Evolutionary conservation across 2,113 vertebrate species (phyloP), one percentile per base, ranked within the genome.

Genomic region (Eulemur rufifrons): DNA sequence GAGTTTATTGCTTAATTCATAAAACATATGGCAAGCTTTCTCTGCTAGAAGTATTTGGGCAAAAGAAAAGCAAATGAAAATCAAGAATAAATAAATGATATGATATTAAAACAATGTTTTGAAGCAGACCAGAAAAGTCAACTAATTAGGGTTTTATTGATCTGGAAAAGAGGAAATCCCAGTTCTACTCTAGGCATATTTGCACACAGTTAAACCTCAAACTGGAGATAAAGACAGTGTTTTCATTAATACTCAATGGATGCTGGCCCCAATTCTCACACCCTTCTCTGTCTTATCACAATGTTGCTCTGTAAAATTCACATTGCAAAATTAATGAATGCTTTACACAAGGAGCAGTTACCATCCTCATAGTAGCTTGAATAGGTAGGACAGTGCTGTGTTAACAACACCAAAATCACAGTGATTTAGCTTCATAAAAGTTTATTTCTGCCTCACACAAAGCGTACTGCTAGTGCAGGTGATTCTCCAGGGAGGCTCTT

Each of bases 21-120:
- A 94, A 96, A 97, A 94, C 94, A 95, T 97, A 97, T 96, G 91
- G 94, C 54, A 93, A 47, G n/a, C 91, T 95, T 78, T 74, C 63
- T 94, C 52, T 95, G 66, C 91, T 66, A 66, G 73, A 78, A 95
- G 50, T 92, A 81, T 96, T 95, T 91, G 27, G 71, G 78, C 68
- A 92, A 95, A 89, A 42, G 25, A 93, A 92, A 92, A 91, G 59
- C n/a, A 96, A 97, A 95, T 93, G 45, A 95, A 97, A 97, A 91
- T 39, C 14, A 96, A 94, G 82, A 95, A 96, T 86, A 95, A 98
- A 91, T 59, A 93, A 91, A 91, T 88, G 71, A 66, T 39, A 94
- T 34, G 54, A 71, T 50, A 95, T 71, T 50, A 97, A 94, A 86
- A 61, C 59, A 95, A 59, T 84, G 59, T 86, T 97, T 94, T 96